Evolutionary conservation across 1,140 invertebrate species (phyloP), one percentile per base, ranked within the genome.

Genomic region (Eriocheir sinensis): DNA sequence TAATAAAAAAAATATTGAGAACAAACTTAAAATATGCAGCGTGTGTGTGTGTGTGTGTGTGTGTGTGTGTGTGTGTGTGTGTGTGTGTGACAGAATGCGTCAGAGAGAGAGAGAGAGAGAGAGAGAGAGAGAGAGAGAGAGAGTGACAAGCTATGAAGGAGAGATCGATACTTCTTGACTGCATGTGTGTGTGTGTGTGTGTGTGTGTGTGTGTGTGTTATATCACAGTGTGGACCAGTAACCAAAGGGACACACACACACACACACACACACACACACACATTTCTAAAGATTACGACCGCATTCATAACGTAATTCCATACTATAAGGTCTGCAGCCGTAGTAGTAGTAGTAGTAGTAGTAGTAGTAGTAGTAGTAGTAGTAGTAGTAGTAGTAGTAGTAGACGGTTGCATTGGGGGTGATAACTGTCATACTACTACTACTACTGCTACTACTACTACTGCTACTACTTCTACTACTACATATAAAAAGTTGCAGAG

Each of bases 301-400:
- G 27, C 12, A 12, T 12, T 72, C 12, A 72, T 27, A 72, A 27
- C 53, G 27, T 12, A 27, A 12, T 12, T 12, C 12, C 27, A 27
- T 72, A 27, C 12, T 72, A 72, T 27, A 72, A 27, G 53, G 53
- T 27, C 53, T 12, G n/a, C n/a, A n/a, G n/a, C n/a, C n/a, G n/a
- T n/a, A n/a, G n/a, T n/a, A 48, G 44, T 48, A 48, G n/a, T n/a
- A n/a, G n/a, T n/a, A n/a, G n/a, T n/a, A n/a, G n/a, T 72, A 72
- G 60, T n/a, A 72, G 60, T n/a, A 72, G 60, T 0, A 72, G 60
- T n/a, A 72, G 60, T 0, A 72, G 60, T 34, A 72, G 60, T n/a
- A 72, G 60, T n/a, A 72, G 60, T n/a, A 72, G 60, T n/a, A 72
- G 60, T n/a, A 72, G 80, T 34, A 72, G 60, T n/a, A 72, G 60